phyloP scores from a whole-genome alignment of 2,113 vertebrate genomes.

The Callionymus lyra region DNA sequence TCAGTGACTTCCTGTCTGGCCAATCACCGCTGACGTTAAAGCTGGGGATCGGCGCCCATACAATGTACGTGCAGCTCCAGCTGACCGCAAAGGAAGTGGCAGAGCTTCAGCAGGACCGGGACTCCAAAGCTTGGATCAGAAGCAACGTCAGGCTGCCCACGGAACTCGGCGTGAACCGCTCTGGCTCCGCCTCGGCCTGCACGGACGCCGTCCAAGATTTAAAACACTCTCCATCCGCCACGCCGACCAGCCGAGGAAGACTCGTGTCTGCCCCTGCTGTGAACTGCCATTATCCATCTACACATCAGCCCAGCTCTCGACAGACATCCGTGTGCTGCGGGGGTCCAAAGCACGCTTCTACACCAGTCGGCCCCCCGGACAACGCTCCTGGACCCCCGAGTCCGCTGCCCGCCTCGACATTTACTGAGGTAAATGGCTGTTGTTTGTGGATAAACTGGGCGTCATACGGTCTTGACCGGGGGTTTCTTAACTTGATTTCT shows the following conservation, averaged over 20 bases:
- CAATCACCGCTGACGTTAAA: conserved; percentile 83
- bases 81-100: conserved; percentile 78
- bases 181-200: conserved; percentile 1
- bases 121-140: conserved; percentile 1
- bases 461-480: too few species aligned
- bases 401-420: conserved; percentile 60
- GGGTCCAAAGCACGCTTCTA: conserved; percentile 11
- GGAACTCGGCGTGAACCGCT: not conserved
- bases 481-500: too few species aligned
- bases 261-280: not conserved
- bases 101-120: conserved; percentile 61
- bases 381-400: conserved; percentile 37
- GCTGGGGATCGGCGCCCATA: conserved; percentile 82
- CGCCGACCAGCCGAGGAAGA: conserved; percentile 1
- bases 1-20: conserved; percentile 59
- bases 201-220: not conserved
- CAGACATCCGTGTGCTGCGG: conserved; percentile 1
- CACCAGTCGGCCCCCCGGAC: conserved; percentile 33
- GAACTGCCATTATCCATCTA: conserved; percentile 1
- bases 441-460: not conserved
- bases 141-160: not conserved
- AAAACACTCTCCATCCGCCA: conserved; percentile 7
- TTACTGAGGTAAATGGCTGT: conserved; percentile 67
- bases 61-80: conserved; percentile 95
- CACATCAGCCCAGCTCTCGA: conserved; percentile 10